A percentile compares a stretch with the other conserved stretches of the same genome.
These are phyloP conservation scores for Glaucomys volans DNA, from an alignment of 2,113 vertebrate genomes.

Conservation along the genomic window DNA sequence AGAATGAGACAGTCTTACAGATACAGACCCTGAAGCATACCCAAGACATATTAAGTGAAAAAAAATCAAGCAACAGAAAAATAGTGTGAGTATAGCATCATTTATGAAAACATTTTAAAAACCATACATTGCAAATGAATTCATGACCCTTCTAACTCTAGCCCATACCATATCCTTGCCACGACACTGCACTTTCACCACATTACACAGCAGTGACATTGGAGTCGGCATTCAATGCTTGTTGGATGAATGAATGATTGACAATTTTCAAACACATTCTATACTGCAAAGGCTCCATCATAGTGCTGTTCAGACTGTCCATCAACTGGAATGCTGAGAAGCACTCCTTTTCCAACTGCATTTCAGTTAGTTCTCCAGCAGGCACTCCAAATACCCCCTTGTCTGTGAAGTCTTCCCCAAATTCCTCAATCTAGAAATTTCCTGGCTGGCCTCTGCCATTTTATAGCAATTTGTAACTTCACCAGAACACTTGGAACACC, in stretches of 20 bases:
- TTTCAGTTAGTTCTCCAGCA: background rate
- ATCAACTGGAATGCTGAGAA: background rate
- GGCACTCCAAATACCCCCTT: background rate
- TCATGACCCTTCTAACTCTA: background rate
- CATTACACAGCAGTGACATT: background rate
- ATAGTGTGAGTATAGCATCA: background rate
- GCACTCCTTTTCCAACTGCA: background rate
- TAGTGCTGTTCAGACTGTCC: background rate
- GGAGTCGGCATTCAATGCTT: background rate
- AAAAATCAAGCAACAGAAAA: conserved; percentile 47
- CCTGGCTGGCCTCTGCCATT: background rate
- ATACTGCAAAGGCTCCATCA: background rate
- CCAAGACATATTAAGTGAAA: background rate
- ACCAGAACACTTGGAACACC: background rate
- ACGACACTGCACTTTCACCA: background rate
- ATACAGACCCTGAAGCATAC: background rate
- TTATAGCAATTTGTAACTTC: background rate
- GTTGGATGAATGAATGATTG: background rate
- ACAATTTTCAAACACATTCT: background rate
- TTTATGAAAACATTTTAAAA: conserved; percentile 22
- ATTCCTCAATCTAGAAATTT: background rate
- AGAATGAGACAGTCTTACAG: background rate
- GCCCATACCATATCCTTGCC: background rate
- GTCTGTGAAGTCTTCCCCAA: background rate
- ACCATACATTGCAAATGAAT: background rate